Evolutionary conservation across 2,113 vertebrate genomes (phyloP), one percentile per base, ranked within the genome.

Genomic region (Menura novaehollandiae): DNA sequence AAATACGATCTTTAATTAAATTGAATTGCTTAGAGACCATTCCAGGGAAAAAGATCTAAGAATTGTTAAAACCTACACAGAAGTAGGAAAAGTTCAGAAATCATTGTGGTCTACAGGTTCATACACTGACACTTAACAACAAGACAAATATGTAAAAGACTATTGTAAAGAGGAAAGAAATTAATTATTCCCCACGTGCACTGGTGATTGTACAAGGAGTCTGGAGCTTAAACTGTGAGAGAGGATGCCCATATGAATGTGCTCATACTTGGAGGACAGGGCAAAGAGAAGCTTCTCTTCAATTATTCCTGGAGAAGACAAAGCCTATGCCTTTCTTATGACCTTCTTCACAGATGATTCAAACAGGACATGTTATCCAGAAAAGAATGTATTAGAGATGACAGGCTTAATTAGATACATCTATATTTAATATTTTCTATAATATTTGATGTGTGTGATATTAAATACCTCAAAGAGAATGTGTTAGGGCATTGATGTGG

Each of bases 201-300:
- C 12, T 33, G 8, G 27, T 89, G 75, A 52, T 37, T 28, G 26
- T 13, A 37, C 41, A 92, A 75, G 15, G 63, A 68, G 20, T 22
- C 33, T 53, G 51, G 37, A 47, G 37, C 59, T 35, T 63, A 46
- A 71, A 44, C 7, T 71, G 11, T 59, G n/a, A 56, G 68, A 56
- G 33, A 37, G 4, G 4, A 11, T 24, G 17, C 9, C 59, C 14
- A 7, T 28, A 7, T 22, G 35, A 51, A 43, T 1, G 0, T 22
- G 11, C 23, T 46, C 3, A 3, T 81, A 53, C 43, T 23, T 71
- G 18, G 39, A 69, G 26, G 59, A 52, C 3, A 52, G 33, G 11
- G 10, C 23, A 58, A 71, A 74, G 59, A 81, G 28, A 33, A 63
- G 11, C 1, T 74, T 67, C 43, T 67, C 59, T 66, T 69, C 28